Base-by-base conservation (phyloP, 1,140 invertebrate genomes). In the Eubasilissa regina region DNA sequence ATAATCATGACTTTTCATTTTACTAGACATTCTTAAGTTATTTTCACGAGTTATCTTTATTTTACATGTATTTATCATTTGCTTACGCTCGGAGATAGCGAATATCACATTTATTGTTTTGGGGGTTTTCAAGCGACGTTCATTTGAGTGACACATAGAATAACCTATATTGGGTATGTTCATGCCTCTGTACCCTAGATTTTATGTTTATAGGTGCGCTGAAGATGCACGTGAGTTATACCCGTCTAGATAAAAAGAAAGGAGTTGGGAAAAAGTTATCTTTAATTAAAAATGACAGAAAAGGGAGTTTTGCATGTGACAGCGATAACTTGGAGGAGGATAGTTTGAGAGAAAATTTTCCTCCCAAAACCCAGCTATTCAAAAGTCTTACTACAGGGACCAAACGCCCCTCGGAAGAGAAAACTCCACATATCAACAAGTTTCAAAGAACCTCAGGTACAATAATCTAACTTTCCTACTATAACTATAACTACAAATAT, bases 211-310 rank as follows among this genome's bases (percentile, higher is more conserved):
- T 85, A 89, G 88, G 87, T 88, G 85, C 87, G 82, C 88, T 88
- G 87, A 89, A 88, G 87, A 89, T 89, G 88, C 87, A 86, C 87
- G 85, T 88, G 86, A 88, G 70, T 15, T 60, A 88, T 84, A 86
- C 84, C 84, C 83, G 85, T 74, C 84, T 85, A 77, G 86, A 87
- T 87, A 86, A 83, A 73, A 88, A 87, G 86, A 87, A 87, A 87
- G 86, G 85, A 85, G 86, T 86, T 47, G 64, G 64, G 48, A 72
- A 72, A 53, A 72, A 72, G 21, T 53, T 72, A 53, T 72, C 68
- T 25, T 10, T 72, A 13, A 12, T 17, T 53, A 72, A 43, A 72
- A 72, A 72, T 51, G 45, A 72, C 45, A 25, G 45, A 25, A 72
- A 19, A 17, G 47, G 45, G 15, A 72, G 25, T 25, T 72, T 11